phyloP scores from a whole-genome alignment of 2,888 invertebrate species.

The Celastrina argiolus region DNA sequence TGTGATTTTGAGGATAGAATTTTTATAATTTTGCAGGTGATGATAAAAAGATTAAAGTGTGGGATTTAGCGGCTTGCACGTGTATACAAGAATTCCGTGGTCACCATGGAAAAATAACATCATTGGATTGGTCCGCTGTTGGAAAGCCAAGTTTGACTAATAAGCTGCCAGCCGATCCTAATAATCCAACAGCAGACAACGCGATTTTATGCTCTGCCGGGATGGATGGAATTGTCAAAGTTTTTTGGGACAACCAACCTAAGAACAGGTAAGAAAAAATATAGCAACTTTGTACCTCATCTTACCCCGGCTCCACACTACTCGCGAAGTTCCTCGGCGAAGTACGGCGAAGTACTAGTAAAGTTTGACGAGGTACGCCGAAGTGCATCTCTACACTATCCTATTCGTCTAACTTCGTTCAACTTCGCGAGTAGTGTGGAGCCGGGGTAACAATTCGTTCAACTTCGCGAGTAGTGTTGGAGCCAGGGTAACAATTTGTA shows the following conservation, averaged over 20 bases:
- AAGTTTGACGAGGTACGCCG: too few species aligned
- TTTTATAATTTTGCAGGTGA: constrained; percentile 70
- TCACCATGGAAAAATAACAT: constrained; percentile 79
- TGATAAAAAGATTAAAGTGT: constrained; percentile 83
- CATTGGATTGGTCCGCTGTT: constrained; percentile 79
- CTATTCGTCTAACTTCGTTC: too few species aligned
- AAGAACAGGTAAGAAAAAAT: constrained; percentile 59
- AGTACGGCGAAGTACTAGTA: too few species aligned
- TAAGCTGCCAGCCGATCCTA: constrained; percentile 48
- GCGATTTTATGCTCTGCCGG: constrained; percentile 82
- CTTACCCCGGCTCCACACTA: too few species aligned
- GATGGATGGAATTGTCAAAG: constrained; percentile 80
- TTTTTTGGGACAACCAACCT: constrained; percentile 79
- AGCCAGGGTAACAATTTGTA: background rate
- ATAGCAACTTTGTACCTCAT: too few species aligned
- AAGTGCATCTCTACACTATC: too few species aligned
- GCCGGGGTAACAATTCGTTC: too few species aligned
- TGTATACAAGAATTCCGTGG: constrained; percentile 81
- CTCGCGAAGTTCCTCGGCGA: too few species aligned
- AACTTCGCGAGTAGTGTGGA: too few species aligned
- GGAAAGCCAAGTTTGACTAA: constrained; percentile 60
- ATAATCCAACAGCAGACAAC: constrained; percentile 51
- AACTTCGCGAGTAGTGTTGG: too few species aligned
- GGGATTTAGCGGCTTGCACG: constrained; percentile 83
- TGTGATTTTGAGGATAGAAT: too few species aligned